Base-by-base conservation (phyloP, 2,888 invertebrate species). In the Polymixis flavicincta region DNA sequence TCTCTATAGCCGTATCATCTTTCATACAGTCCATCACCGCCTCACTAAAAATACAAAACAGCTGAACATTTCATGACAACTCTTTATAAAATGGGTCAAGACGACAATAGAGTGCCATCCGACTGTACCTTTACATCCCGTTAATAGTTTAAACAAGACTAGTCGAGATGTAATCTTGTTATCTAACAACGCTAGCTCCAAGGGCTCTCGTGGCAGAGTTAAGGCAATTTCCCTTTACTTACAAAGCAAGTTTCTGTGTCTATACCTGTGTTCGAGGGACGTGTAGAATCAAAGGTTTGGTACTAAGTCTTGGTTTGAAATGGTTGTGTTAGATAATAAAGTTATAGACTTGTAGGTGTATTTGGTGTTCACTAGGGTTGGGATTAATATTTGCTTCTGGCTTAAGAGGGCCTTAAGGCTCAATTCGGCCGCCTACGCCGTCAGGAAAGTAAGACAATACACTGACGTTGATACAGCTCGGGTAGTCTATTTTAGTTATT, bases 161-260 rank as follows among this genome's bases (percentile, higher is more conserved):
- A 90, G 90, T 86, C 85, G 85, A 91, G 90, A 92, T 93, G 92
- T 94, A 93, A 94, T 92, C 92, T 94, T 93, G 94, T 95, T 94
- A 94, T 92, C 92, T 92, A 94, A 94, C 93, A 93, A 93, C 91
- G 92, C 92, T 92, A 90, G 86, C 86, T 88, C 87, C 90, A 93
- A 93, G 93, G 93, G 92, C 90, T 90, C 92, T 92, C 85, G 71
- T 85, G 83, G 85, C 86, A 72, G 93, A 94, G 93, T 95, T 94
- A 89, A 90, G 92, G 90, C 92, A 93, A 94, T 95, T 93, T 13
- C 92, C 90, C 92, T 93, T 93, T 92, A 92, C 93, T 93, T 93
- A 88, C 87, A 80, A 82, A 78, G 73, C 75, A 85, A 88, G 89
- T 90, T 89, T 87, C 76, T 74, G 61, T 25, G 28, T 37, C 42